Evolutionary conservation across 1,140 invertebrate species (phyloP).

Genomic region (Leptopilina boulardi): DNA sequence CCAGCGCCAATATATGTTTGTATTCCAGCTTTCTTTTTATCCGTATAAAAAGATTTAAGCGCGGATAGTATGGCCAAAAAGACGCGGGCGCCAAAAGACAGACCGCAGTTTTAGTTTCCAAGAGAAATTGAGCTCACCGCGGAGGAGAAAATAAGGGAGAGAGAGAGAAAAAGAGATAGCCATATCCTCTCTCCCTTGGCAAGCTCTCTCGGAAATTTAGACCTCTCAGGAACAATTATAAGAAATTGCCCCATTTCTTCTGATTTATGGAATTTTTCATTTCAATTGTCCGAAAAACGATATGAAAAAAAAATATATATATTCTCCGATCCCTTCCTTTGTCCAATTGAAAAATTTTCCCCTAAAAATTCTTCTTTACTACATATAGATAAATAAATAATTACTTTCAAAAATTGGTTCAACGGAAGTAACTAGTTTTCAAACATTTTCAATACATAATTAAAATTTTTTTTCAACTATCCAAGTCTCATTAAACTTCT

Average conservation of each 20-base stretch:
- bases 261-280: constrained; percentile 12
- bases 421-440: too few species aligned
- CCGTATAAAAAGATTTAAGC: constrained; percentile 47
- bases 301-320: neutral
- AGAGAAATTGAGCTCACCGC: constrained; percentile 11
- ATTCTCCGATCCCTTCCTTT: neutral
- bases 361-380: too few species aligned
- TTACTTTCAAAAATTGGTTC: too few species aligned
- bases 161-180: too few species aligned
- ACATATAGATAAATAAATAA: too few species aligned
- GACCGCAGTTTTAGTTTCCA: constrained; percentile 16
- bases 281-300: neutral
- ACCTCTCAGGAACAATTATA: constrained; percentile 18
- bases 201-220: neutral
- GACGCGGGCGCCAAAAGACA: constrained; percentile 41
- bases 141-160: constrained; percentile 25
- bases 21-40: constrained; percentile 41
- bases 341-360: too few species aligned
- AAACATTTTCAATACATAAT: too few species aligned
- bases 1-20: constrained; percentile 52
- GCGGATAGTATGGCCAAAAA: constrained; percentile 41
- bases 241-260: constrained; percentile 9
- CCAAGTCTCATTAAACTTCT: too few species aligned
- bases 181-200: neutral
- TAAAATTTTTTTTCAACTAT: too few species aligned